phyloP scores from a whole-genome alignment of 2,888 invertebrate genomes.

The Bursaphelenchus okinawaensis region DNA sequence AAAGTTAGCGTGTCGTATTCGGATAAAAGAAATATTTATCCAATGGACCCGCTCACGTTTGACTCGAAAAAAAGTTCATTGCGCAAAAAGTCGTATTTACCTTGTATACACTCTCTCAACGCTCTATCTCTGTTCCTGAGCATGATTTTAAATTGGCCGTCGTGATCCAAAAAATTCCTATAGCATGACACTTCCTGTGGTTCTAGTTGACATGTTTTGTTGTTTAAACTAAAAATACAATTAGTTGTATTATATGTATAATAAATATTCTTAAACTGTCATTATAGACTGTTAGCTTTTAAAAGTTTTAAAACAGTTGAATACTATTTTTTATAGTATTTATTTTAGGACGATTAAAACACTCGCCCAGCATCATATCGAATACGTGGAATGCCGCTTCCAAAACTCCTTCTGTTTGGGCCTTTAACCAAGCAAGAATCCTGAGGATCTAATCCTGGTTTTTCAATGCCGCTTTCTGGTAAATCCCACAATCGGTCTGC shows the following conservation, averaged over 20 bases:
- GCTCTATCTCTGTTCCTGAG: conserved; percentile 42
- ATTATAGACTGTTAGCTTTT: no score
- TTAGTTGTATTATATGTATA: background rate
- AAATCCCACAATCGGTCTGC: conserved; percentile 49
- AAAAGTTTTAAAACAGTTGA: no score
- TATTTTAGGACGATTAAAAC: background rate
- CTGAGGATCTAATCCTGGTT: conserved; percentile 33
- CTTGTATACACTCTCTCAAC: conserved; percentile 41
- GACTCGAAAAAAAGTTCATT: background rate
- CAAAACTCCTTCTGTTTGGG: conserved; percentile 34
- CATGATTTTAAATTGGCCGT: conserved; percentile 38
- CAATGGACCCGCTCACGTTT: no score
- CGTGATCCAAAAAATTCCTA: conserved; percentile 35
- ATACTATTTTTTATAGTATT: no score
- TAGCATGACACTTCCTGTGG: conserved; percentile 47
- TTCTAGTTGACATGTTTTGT: conserved; percentile 38
- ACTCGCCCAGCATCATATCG: background rate
- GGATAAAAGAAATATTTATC: background rate
- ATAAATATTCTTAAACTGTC: no score
- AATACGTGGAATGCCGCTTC: conserved; percentile 43
- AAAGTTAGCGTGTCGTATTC: background rate
- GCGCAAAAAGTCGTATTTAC: conserved; percentile 28
- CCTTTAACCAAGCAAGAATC: conserved; percentile 36
- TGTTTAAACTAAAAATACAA: conserved; percentile 36
- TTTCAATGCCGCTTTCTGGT: conserved; percentile 31